Percentiles rank a stretch among this genome's conserved stretches.
Conservation (phyloP, 2,888 invertebrate genomes). For the Ferdinandea cuprea region DNA sequence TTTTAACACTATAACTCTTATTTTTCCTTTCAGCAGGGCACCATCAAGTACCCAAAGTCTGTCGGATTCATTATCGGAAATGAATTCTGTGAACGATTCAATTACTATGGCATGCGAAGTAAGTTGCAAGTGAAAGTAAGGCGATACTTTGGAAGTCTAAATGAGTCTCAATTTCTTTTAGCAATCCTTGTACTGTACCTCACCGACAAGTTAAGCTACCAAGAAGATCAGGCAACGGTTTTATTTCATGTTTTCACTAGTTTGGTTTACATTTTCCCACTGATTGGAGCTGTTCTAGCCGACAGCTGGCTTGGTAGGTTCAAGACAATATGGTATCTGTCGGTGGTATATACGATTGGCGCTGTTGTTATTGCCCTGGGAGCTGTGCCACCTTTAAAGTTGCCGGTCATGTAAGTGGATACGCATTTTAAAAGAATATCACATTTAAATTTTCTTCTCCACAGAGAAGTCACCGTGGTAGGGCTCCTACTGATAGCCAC, state of each 20-base stretch:
- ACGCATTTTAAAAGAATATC: too few species aligned
- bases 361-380: constrained; percentile 89
- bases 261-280: constrained; percentile 87
- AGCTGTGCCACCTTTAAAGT: constrained; percentile 86
- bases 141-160: too few species aligned
- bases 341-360: constrained; percentile 93
- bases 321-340: constrained; percentile 91
- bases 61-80: constrained; percentile 97
- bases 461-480: constrained; percentile 86
- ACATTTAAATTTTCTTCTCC: too few species aligned
- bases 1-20: constrained; percentile 5
- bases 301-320: constrained; percentile 97
- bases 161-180: constrained; percentile 83
- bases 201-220: constrained; percentile 89
- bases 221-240: constrained; percentile 90
- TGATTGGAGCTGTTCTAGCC: constrained; percentile 95
- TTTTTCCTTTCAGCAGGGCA: constrained; percentile 59
- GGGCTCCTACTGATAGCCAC: constrained; percentile 91
- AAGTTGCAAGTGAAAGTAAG: constrained; percentile 82
- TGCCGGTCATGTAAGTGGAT: constrained; percentile 84
- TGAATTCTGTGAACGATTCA: constrained; percentile 99
- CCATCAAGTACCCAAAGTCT: constrained; percentile 90
- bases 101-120: constrained; percentile 98
- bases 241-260: constrained; percentile 95
- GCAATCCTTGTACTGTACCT: constrained; percentile 97